Evolutionary conservation across 2,113 vertebrate genomes (phyloP), one percentile per base, ranked within the genome.

Genomic region (Poeciliopsis prolifica): DNA sequence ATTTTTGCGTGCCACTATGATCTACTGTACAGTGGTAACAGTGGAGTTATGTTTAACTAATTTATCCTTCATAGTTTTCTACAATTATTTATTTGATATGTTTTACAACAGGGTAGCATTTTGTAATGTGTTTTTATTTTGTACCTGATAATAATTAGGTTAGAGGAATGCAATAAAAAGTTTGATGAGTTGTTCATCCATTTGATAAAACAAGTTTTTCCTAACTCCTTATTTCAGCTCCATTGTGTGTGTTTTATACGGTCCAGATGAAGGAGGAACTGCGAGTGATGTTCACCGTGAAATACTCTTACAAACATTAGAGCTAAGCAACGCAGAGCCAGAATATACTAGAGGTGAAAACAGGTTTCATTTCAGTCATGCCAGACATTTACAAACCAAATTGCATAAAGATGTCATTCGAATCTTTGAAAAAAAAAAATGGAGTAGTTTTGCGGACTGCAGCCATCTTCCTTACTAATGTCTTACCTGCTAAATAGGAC

Each of bases 1-100:
- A 62, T 68, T 69, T 13, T 60, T 31, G 48, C 61, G 68, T 24
- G 58, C 5, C 64, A 68, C 51, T 6, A 74, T 69, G 31, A 66
- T 1, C 42, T 72, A 14, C 63, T 72, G 29, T 35, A 70, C 62
- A 60, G 26, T 62, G 31, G 1, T 62, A 0, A 33, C 29, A 64
- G 1, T 22, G 37, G 54, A 61, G 6, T 33, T 75, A 10, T 1
- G 10, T 72, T 71, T 30, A 22, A 22, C 44, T 35, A 13, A 13
- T 12, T 10, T 7, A 7, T 24, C 24, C 22, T 58, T 58, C 24
- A 24, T 9, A 58, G n/a, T n/a, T 58, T 58, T 58, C 19, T 3
- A 58, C n/a, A 24, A 58, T 58, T n/a, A 24, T 24, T 11, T 58
- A 9, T 11, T 58, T 58, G 3, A 58, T 58, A 10, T 58, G 19